phyloP scores from a whole-genome alignment of 2,888 invertebrate species.

The Drosophila pegasa region DNA sequence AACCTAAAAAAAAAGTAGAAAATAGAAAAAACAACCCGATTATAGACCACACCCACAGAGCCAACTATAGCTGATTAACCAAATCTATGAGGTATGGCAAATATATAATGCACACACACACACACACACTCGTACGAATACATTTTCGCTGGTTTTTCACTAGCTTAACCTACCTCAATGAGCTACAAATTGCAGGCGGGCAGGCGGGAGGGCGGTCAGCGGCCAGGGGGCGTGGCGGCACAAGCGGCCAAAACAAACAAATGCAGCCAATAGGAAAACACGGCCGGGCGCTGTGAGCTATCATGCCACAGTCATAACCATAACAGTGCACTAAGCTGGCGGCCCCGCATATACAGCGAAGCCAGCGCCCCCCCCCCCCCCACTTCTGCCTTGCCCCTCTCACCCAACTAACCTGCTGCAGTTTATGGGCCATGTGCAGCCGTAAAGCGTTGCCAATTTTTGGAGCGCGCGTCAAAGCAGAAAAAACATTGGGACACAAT shows the following conservation, averaged over 20 bases:
- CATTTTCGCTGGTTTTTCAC: slow-evolving; percentile 22
- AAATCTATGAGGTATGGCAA: slow-evolving; percentile 29
- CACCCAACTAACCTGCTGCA: slow-evolving; percentile 2
- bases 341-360: slow-evolving; percentile 1
- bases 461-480: slow-evolving; percentile 76
- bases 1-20: background rate
- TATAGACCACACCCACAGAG: slow-evolving; percentile 37
- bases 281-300: slow-evolving; percentile 45
- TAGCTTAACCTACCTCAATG: slow-evolving; percentile 74
- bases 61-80: slow-evolving; percentile 42
- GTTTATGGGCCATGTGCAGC: slow-evolving; percentile 38
- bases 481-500: slow-evolving; percentile 76
- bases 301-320: slow-evolving; percentile 71
- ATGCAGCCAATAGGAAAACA: slow-evolving; percentile 72
- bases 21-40: slow-evolving; percentile 8
- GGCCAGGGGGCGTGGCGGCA: slow-evolving; percentile 17
- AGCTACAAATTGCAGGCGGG: slow-evolving; percentile 27
- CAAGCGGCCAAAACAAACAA: slow-evolving; percentile 64
- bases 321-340: slow-evolving; percentile 58
- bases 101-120: slow-evolving; percentile 12
- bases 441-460: slow-evolving; percentile 75
- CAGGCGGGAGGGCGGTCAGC: background rate
- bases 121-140: background rate
- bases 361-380: background rate
- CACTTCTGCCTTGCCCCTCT: background rate